phyloP scores from a whole-genome alignment of 2,113 vertebrate species.

The Gavia stellata region DNA sequence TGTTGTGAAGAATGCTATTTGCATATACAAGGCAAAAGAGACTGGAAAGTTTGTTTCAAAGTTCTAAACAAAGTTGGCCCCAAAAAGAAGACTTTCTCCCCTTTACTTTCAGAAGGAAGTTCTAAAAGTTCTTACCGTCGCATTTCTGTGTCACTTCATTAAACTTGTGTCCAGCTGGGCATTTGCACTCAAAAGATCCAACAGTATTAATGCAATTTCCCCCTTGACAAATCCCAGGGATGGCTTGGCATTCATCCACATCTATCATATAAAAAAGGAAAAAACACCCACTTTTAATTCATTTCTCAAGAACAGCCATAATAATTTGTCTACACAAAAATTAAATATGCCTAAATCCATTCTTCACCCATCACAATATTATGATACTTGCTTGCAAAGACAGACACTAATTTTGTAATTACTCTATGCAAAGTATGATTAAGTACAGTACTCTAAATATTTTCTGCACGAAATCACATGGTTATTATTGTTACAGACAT shows the following conservation, averaged over 20 bases:
- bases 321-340: constrained; percentile 42
- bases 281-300: constrained; percentile 40
- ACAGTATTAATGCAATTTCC: constrained; percentile 99
- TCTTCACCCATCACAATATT: constrained; percentile 16
- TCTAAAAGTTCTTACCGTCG: constrained; percentile 84
- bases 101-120: background rate
- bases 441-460: constrained; percentile 29
- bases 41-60: background rate
- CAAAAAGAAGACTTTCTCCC: background rate
- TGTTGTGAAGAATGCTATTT: constrained; percentile 11
- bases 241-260: constrained; percentile 99
- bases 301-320: constrained; percentile 42
- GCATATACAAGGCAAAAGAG: background rate
- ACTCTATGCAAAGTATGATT: constrained; percentile 26
- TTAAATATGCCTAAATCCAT: constrained; percentile 9
- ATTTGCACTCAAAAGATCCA: constrained; percentile 98
- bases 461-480: constrained; percentile 27
- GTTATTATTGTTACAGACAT: constrained; percentile 38
- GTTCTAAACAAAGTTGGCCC: background rate
- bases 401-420: constrained; percentile 39
- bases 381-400: constrained; percentile 3
- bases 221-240: constrained; percentile 97
- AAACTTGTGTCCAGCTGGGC: constrained; percentile 97
- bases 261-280: constrained; percentile 76
- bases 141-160: constrained; percentile 97